These are phyloP conservation scores for Hyperoplus immaculatus DNA, from an alignment of 2,797 vertebrate species.

Conservation along the genomic window DNA sequence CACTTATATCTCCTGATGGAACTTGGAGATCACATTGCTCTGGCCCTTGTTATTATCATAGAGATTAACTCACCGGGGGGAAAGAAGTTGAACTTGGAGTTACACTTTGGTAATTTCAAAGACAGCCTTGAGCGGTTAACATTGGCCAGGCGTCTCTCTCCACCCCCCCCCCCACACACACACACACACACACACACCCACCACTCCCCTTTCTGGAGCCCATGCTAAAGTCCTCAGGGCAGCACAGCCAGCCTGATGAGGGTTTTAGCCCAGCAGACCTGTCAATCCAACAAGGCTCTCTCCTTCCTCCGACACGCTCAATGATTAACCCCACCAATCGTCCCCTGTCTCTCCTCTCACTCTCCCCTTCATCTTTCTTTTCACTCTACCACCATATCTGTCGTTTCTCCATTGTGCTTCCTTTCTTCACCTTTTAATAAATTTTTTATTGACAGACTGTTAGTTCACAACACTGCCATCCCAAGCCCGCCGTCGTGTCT, in stretches of 20 bases:
- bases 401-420: conserved; percentile 46
- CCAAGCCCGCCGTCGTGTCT: conserved; percentile 3
- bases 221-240: conserved; percentile 63
- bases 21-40: conserved; percentile 49
- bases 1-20: conserved; percentile 56
- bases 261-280: conserved; percentile 68
- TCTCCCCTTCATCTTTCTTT: conserved; percentile 37
- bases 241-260: conserved; percentile 59
- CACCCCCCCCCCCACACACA: not conserved
- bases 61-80: conserved; percentile 69
- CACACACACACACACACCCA: too few species aligned
- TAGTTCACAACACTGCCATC: conserved; percentile 13
- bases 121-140: conserved; percentile 62
- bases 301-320: conserved; percentile 63
- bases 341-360: conserved; percentile 29
- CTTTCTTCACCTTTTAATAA: conserved; percentile 31
- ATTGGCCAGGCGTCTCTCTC: conserved; percentile 52
- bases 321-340: conserved; percentile 69
- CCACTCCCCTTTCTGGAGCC: conserved; percentile 39
- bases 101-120: conserved; percentile 57
- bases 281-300: conserved; percentile 68
- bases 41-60: conserved; percentile 75
- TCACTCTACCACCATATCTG: conserved; percentile 31
- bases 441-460: conserved; percentile 42
- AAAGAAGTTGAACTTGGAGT: conserved; percentile 57